These are phyloP conservation scores for Machaerirhynchus nigripectus DNA, from an alignment of 2,113 vertebrate species.

Conservation along the genomic window DNA sequence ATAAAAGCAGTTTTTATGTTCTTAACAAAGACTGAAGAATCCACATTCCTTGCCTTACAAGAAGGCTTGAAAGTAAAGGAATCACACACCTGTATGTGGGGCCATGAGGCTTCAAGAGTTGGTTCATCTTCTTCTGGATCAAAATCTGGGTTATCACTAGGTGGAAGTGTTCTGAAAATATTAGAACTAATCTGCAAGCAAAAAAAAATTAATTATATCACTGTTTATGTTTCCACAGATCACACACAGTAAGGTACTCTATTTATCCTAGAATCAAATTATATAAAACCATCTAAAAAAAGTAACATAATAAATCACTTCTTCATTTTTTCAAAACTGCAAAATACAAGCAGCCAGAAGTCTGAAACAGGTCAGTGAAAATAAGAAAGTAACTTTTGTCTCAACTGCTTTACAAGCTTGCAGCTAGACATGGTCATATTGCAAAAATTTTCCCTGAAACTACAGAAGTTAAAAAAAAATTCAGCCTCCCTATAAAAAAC, in stretches of 20 bases:
- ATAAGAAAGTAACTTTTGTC: neutral
- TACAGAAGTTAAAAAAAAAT: neutral
- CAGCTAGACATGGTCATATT: neutral
- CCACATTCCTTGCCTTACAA: neutral
- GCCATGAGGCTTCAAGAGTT: constrained; percentile 96
- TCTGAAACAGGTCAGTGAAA: neutral
- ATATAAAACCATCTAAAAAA: neutral
- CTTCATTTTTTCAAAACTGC: neutral
- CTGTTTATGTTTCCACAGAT: neutral
- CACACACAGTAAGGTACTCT: neutral
- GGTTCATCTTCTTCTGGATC: constrained; percentile 99
- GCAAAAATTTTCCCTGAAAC: neutral
- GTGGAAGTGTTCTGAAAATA: constrained; percentile 95
- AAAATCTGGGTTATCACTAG: constrained; percentile 97
- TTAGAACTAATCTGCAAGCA: constrained; percentile 89
- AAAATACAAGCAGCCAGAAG: neutral
- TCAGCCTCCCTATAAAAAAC: neutral
- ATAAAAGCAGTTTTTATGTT: neutral
- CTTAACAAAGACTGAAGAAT: neutral
- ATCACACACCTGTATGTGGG: constrained; percentile 89
- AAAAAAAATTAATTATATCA: neutral
- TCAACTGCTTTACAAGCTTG: neutral
- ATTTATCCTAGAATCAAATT: neutral
- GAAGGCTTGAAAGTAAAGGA: neutral
- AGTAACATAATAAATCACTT: neutral